Base-by-base conservation (phyloP, 2,888 invertebrate species). In the Acrobasis suavella region DNA sequence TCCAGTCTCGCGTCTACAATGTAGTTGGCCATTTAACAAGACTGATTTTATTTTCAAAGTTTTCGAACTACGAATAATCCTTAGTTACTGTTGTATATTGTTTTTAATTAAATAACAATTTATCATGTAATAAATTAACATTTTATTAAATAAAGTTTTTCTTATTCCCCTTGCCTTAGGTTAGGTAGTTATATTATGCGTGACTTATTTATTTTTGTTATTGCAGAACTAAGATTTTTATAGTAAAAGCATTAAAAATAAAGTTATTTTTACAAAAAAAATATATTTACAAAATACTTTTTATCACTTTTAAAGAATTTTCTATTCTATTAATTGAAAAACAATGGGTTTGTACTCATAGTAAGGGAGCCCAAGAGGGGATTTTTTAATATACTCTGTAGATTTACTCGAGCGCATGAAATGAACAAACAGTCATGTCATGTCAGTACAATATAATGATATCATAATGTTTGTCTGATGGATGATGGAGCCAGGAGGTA, bases 11-110 rank as follows among this genome's bases (percentile, higher is more conserved):
- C 81, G 78, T 83, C 83, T 81, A 81, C 78, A 72, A 75, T 70
- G 80, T 84, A 84, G 85, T 89, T 88, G 92, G 92, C 91, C 92
- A 91, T 92, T 91, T 92, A 93, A 92, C 92, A 93, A 93, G 93
- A 93, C 93, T 93, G 93, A 93, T 91, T 90, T 91, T 85, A 84
- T 86, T 91, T 90, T 88, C 88, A 84, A 84, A 80, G 83, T 85
- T 88, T 85, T 85, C 79, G 82, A 85, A 83, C 83, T 85, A 80
- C 83, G 81, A 88, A 85, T 87, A 85, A 89, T 86, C 88, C 83
- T 91, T 89, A 89, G 89, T 89, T 88, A 87, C 86, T 89, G 88
- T 88, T 90, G 86, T 89, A 87, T 85, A 88, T 88, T 88, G 85
- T 87, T 91, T 89, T 87, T 84, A 87, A 83, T 83, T 81, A 83